Percentiles rank a stretch among this genome's conserved stretches.
Conservation (phyloP, 2,888 invertebrate genomes). For the Drosophila paranaensis region DNA sequence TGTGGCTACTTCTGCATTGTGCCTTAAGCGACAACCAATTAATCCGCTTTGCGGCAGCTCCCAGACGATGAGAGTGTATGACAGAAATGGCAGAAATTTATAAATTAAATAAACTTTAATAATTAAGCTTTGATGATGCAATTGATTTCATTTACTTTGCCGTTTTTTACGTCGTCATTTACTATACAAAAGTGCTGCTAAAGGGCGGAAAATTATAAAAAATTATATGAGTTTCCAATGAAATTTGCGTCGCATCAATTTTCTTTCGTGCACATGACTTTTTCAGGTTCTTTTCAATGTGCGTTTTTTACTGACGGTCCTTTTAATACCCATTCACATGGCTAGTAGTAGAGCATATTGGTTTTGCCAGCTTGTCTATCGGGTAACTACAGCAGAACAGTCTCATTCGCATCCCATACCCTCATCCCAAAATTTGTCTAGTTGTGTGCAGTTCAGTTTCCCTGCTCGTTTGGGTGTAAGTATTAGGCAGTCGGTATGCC, state of each 20-base stretch:
- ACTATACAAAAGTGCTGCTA: conserved; percentile 1
- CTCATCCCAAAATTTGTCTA: no score
- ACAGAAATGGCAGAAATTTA: neutral
- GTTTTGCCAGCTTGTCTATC: no score
- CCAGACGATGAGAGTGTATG: neutral
- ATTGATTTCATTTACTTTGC: neutral
- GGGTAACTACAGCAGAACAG: no score
- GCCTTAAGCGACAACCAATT: conserved; percentile 3
- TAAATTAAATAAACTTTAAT: neutral
- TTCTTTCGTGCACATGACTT: conserved; percentile 3
- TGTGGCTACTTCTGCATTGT: conserved; percentile 9
- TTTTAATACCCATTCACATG: neutral
- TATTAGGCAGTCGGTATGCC: neutral
- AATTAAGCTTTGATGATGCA: neutral
- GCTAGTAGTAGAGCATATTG: neutral
- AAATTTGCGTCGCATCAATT: neutral
- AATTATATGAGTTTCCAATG: neutral
- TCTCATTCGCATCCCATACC: no score
- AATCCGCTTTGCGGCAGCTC: conserved; percentile 4
- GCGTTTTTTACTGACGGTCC: no score
- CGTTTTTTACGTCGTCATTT: neutral
- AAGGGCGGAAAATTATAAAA: neutral
- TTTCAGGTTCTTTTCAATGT: neutral
- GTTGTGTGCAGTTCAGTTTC: neutral
- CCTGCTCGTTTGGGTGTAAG: neutral